Conservation (phyloP, 2,797 vertebrate species). For the Chaenodraco wilsoni region DNA sequence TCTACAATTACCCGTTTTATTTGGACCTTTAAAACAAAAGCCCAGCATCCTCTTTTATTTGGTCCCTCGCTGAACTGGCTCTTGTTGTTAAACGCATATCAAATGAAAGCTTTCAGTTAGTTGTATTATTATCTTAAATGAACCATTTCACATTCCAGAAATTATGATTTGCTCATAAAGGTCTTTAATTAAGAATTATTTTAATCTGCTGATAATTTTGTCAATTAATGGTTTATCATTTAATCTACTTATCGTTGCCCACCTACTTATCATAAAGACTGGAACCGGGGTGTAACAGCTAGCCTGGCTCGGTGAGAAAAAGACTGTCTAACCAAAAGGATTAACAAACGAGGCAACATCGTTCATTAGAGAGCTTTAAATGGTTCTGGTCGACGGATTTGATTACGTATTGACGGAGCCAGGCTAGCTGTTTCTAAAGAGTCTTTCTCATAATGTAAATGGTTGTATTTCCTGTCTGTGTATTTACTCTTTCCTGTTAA, state of each 20-base stretch:
- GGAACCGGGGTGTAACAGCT: not conserved
- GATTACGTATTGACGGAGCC: not conserved
- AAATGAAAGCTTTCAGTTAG: not conserved
- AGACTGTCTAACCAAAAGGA: not conserved
- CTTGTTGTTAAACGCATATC: not conserved
- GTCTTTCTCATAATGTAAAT: not conserved
- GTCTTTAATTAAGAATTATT: not conserved
- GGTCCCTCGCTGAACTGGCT: not conserved
- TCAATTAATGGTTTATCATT: not conserved
- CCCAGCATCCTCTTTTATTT: not conserved
- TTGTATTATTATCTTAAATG: not conserved
- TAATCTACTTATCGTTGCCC: not conserved
- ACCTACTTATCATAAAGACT: not conserved
- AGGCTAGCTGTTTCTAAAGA: not conserved
- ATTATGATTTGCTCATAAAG: not conserved
- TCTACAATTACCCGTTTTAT: not conserved
- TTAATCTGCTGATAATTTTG: slow-evolving; percentile 8
- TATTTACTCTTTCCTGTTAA: slow-evolving; percentile 1
- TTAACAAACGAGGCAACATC: not conserved
- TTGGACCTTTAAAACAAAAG: not conserved
- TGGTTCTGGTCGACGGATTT: not conserved
- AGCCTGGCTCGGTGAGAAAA: not conserved
- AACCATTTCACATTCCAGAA: not conserved
- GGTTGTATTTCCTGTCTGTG: not conserved
- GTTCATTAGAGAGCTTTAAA: not conserved